phyloP scores from a whole-genome alignment of 2,888 invertebrate genomes.

The Troilus luridus region DNA sequence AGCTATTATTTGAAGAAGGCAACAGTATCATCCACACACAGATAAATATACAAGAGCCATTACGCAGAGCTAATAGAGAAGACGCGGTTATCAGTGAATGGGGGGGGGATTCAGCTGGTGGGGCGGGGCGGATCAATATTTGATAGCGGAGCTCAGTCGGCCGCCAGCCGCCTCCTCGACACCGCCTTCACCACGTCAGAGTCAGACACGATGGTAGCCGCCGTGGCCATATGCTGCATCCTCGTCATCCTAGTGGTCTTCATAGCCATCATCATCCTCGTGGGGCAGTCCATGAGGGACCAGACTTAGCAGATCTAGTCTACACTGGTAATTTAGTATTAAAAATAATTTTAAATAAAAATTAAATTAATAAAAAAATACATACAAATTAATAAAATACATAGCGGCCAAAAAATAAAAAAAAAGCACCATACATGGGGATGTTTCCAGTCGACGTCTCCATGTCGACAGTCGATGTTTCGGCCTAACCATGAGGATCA shows the following conservation, averaged over 20 bases:
- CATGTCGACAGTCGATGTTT: background rate
- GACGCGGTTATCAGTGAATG: constrained; percentile 22
- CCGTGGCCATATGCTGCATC: constrained; percentile 87
- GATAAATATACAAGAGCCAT: background rate
- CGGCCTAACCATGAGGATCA: background rate
- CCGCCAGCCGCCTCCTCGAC: constrained; percentile 35
- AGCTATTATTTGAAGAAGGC: too few species aligned
- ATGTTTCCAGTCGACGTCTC: too few species aligned
- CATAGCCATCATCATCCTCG: constrained; percentile 85
- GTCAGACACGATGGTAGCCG: constrained; percentile 79
- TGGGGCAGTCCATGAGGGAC: constrained; percentile 78
- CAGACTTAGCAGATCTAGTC: constrained; percentile 54
- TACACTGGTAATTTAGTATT: background rate
- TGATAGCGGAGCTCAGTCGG: constrained; percentile 60
- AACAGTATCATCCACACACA: too few species aligned
- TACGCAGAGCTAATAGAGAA: constrained; percentile 2
- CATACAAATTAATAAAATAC: background rate
- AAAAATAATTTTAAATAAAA: background rate
- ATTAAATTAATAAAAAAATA: background rate
- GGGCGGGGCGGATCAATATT: constrained; percentile 62
- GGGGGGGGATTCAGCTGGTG: constrained; percentile 42
- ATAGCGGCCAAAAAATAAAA: background rate
- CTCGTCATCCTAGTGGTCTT: constrained; percentile 85
- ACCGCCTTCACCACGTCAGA: constrained; percentile 51
- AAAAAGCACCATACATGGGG: too few species aligned